phyloP scores from a whole-genome alignment of 1,140 invertebrate genomes.

The Bombus confusus region DNA sequence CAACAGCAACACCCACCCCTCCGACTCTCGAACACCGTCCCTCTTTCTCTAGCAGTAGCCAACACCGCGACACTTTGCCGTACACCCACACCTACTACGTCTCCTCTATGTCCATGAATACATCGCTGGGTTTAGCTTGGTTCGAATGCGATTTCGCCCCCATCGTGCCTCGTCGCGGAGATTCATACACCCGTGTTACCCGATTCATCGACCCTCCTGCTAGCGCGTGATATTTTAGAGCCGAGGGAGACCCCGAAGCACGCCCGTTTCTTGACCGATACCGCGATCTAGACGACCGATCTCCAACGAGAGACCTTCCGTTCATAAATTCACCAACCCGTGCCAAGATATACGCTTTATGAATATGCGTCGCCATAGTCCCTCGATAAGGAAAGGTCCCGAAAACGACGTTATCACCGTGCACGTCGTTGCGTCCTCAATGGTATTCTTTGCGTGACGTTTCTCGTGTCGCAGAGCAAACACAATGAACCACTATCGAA shows the following conservation, averaged over 20 bases:
- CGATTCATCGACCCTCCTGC: neutral
- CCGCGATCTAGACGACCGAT: conserved; percentile 24
- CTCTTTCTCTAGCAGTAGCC: neutral
- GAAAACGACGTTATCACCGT: neutral
- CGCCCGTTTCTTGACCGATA: conserved; percentile 43
- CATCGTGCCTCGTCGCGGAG: neutral
- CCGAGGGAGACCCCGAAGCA: neutral
- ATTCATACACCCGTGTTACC: conserved; percentile 25
- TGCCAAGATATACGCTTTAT: conserved; percentile 17
- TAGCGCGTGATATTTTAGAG: conserved; percentile 1
- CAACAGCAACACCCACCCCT: conserved; percentile 24
- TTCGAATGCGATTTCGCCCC: conserved; percentile 48
- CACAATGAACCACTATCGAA: neutral
- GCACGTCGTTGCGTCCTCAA: neutral
- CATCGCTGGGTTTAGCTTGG: conserved; percentile 61
- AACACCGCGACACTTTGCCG: conserved; percentile 18
- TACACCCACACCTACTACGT: conserved; percentile 18
- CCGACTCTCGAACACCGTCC: neutral
- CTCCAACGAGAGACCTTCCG: conserved; percentile 31
- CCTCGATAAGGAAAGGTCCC: conserved; percentile 9
- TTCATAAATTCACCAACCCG: conserved; percentile 35
- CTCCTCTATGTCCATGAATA: conserved; percentile 64
- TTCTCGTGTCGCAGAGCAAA: too few relatives aligned
- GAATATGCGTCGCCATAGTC: conserved; percentile 27
- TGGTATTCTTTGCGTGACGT: neutral